A percentile compares a stretch with the other conserved stretches of the same genome.
Conservation (phyloP, 2,113 vertebrate species). For the Brachionichthys hirsutus region DNA sequence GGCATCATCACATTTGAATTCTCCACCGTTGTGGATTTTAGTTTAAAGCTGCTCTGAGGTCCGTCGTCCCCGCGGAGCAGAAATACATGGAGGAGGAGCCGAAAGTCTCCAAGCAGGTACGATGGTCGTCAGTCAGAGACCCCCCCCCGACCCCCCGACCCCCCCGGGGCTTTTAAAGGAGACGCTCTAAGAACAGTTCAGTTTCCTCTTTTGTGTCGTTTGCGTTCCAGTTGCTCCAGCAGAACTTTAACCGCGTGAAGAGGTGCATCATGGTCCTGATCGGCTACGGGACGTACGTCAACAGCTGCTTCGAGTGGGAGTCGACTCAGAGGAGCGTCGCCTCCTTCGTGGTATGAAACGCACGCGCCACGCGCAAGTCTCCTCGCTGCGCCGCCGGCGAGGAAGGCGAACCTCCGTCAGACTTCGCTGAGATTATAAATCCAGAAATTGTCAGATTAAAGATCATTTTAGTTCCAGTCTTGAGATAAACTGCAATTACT, state of each 20-base stretch:
- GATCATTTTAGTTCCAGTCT: too few relatives aligned
- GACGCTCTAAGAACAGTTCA: too few relatives aligned
- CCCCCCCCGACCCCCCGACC: too few relatives aligned
- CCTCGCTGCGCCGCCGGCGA: too few relatives aligned
- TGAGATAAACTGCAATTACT: too few relatives aligned
- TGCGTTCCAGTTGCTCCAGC: constrained; percentile 82
- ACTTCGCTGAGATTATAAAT: too few relatives aligned
- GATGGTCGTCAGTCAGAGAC: background rate
- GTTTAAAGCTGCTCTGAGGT: constrained; percentile 92
- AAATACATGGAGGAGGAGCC: constrained; percentile 96
- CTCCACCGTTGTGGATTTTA: too few relatives aligned
- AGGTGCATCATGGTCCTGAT: constrained; percentile 88
- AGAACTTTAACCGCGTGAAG: constrained; percentile 90
- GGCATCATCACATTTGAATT: background rate
- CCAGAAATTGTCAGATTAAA: too few relatives aligned
- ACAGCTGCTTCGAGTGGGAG: constrained; percentile 96
- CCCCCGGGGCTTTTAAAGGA: too few relatives aligned
- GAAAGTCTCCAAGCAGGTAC: constrained; percentile 94
- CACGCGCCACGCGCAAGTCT: constrained; percentile 15
- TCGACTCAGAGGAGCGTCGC: constrained; percentile 87
- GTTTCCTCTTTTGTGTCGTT: background rate
- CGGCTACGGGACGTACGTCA: constrained; percentile 83
- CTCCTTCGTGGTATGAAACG: constrained; percentile 87
- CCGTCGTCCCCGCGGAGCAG: constrained; percentile 87
- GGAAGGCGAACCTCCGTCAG: too few relatives aligned